Base-by-base conservation (phyloP, 2,797 vertebrate genomes). In the Psittacula derbiana region DNA sequence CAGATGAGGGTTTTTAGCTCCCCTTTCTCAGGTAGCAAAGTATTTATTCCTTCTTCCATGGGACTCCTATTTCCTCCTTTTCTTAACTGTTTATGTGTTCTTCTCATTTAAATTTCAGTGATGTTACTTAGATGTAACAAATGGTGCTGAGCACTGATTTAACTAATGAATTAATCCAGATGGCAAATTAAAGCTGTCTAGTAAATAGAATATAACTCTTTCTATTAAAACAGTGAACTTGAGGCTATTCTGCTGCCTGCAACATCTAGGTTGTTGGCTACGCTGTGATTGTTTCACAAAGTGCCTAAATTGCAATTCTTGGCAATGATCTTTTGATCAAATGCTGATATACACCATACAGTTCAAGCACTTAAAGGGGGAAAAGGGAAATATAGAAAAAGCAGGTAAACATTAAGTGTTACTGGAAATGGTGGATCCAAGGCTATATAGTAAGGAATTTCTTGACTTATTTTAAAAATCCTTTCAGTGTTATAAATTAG, bases 91-190 rank as follows among this genome's bases (percentile, higher is more conserved):
- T 97, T 92, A 93, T 4, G 47, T 17, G n/a, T 80, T 70, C 74
- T 47, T 86, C 80, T 97, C 81, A 96, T 96, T 96, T 97, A 96
- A 89, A 97, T 94, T 96, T 97, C 93, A 93, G 72, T 61, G 90
- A 79, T 80, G 91, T 76, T 92, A 80, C 93, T 96, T 90, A 90
- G 95, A 92, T 67, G 67, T 96, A 97, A 94, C 81, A 95, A 97
- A 95, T 87, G 43, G 50, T 64, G 14, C 92, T 93, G 60, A 93
- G 33, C 47, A 78, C 92, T 95, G 95, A 97, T 97, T 97, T 95
- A 97, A 93, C 85, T 94, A 97, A 97, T 94, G 70, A 96, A 97
- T 96, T 95, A 92, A 94, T 94, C 96, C 83, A 88, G 79, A 88
- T 69, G 88, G 73, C 91, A 96, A 97, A 97, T 97, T 97, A 97